phyloP scores from a whole-genome alignment of 92 coral and sea anemone species.

The Porites rus region DNA sequence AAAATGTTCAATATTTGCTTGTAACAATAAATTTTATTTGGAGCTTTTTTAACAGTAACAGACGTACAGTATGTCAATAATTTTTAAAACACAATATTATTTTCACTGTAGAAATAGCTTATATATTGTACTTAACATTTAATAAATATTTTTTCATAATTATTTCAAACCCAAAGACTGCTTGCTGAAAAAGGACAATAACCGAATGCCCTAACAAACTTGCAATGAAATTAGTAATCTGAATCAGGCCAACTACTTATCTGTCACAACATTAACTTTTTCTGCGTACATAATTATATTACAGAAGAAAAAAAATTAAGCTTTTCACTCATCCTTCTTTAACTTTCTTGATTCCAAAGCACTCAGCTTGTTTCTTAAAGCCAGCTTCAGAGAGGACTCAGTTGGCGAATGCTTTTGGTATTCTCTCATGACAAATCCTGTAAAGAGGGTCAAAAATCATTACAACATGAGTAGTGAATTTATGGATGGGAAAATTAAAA shows the following conservation, averaged over 20 bases:
- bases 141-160: background rate
- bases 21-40: constrained; percentile 1
- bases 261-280: background rate
- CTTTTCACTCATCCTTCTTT: background rate
- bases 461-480: background rate
- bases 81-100: too few relatives aligned
- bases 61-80: background rate
- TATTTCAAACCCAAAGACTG: background rate
- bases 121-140: background rate
- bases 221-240: background rate
- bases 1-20: background rate
- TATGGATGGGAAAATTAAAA: too few relatives aligned
- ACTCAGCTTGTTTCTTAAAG: constrained; percentile 1
- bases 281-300: background rate
- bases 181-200: background rate
- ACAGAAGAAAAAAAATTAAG: background rate
- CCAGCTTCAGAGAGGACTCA: constrained; percentile 1
- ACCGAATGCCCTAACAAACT: too few relatives aligned
- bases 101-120: background rate
- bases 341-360: background rate
- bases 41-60: background rate
- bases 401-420: background rate
- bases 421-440: background rate
- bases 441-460: background rate
- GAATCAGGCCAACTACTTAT: background rate